Evolutionary conservation across 2,797 vertebrate genomes (phyloP).

Genomic region (Mus spretus): DNA sequence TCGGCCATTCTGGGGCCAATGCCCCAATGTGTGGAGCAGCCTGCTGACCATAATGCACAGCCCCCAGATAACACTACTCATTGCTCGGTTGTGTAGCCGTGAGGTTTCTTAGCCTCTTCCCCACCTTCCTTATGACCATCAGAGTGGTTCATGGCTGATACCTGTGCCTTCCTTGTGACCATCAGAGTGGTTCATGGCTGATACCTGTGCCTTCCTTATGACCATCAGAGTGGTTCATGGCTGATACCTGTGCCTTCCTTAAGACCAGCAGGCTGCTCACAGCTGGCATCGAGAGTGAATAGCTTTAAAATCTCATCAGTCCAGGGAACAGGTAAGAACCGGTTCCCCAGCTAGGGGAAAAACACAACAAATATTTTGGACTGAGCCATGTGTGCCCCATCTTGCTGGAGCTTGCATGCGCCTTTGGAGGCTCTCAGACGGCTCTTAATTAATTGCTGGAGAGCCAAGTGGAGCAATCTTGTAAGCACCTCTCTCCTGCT

Average conservation of each 20-base stretch:
- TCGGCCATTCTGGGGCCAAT: background rate
- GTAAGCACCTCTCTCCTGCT: slow-evolving; percentile 59
- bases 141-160: slow-evolving; percentile 64
- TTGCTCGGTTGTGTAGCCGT: background rate
- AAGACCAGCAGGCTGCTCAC: slow-evolving; percentile 58
- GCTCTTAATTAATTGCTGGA: slow-evolving; percentile 82
- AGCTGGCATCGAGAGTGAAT: slow-evolving; percentile 51
- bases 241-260: slow-evolving; percentile 46
- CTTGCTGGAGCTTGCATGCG: slow-evolving; percentile 82
- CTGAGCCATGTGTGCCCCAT: slow-evolving; percentile 56
- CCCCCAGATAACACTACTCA: fast-evolving
- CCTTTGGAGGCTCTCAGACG: slow-evolving; percentile 73
- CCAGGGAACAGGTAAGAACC: slow-evolving; percentile 83
- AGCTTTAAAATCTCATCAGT: slow-evolving; percentile 71
- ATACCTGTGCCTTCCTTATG: slow-evolving; percentile 27
- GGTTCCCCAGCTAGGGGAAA: slow-evolving; percentile 79
- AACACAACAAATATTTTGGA: slow-evolving; percentile 83
- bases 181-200: slow-evolving; percentile 52
- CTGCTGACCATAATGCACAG: background rate
- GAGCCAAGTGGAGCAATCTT: slow-evolving; percentile 81
- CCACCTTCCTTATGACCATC: slow-evolving; percentile 5
- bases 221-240: slow-evolving; percentile 45
- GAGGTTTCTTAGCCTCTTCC: background rate
- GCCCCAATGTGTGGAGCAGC: background rate
- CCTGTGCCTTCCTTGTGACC: slow-evolving; percentile 8